phyloP scores from a whole-genome alignment of 2,797 vertebrate species.

The Cichlasoma orientale region DNA sequence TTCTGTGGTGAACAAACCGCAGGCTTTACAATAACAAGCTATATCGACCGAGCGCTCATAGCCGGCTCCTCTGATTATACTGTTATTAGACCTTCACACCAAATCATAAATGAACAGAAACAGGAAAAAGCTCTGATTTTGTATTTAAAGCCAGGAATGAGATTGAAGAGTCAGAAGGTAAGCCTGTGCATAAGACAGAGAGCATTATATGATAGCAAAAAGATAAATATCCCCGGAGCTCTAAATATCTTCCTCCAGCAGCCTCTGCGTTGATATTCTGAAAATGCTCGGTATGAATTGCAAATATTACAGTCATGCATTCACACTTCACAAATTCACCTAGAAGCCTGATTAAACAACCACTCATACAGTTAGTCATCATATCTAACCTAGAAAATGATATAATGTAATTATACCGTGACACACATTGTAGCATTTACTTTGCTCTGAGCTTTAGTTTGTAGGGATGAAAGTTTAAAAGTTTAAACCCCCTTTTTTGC shows the following conservation, averaged over 20 bases:
- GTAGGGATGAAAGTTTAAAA: neutral
- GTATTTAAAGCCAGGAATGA: neutral
- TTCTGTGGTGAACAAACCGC: constrained; percentile 20
- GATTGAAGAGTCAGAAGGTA: neutral
- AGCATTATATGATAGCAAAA: neutral
- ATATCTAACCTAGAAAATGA: neutral
- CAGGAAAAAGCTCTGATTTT: neutral
- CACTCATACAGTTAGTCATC: neutral
- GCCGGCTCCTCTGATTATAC: neutral
- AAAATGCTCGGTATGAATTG: neutral
- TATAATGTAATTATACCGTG: neutral
- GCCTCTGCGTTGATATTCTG: neutral
- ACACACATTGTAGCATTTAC: neutral
- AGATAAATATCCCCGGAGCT: neutral
- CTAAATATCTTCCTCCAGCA: neutral
- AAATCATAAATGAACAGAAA: constrained; percentile 1
- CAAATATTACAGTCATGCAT: constrained; percentile 23
- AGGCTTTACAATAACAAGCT: constrained; percentile 28
- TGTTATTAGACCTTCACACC: constrained; percentile 4
- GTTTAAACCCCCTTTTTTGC: neutral
- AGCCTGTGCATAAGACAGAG: neutral
- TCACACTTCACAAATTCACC: neutral
- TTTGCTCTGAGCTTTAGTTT: neutral
- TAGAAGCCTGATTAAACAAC: constrained; percentile 1
- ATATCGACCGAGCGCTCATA: neutral